Percentiles rank a stretch among this genome's conserved stretches.
Conservation (phyloP, 2,888 invertebrate species). For the Drosophila tanythrix region DNA sequence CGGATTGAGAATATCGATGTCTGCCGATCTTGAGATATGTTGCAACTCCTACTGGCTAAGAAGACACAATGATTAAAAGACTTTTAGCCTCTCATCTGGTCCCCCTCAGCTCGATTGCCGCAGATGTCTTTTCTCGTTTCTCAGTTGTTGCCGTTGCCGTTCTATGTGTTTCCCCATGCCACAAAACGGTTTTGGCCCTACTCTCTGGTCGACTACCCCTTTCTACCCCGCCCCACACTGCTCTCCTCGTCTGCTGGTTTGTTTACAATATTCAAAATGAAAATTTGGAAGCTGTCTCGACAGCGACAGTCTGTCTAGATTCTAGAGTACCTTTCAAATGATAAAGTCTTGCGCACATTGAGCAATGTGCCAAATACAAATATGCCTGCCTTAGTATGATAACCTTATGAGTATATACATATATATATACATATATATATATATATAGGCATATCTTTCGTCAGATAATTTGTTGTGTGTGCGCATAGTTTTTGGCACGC, state of each 20-base stretch:
- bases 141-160: background rate
- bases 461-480: constrained; percentile 17
- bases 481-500: constrained; percentile 24
- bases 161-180: background rate
- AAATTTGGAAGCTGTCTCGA: constrained; percentile 17
- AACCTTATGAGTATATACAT: background rate
- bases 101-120: background rate
- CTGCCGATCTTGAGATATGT: background rate
- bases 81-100: background rate
- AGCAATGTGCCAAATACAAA: constrained; percentile 31
- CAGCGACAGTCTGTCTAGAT: constrained; percentile 42
- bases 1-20: background rate
- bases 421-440: background rate
- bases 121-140: background rate
- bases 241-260: background rate
- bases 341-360: constrained; percentile 26
- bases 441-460: constrained; percentile 32
- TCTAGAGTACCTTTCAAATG: background rate
- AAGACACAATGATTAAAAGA: background rate
- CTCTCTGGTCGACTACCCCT: background rate
- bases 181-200: background rate
- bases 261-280: constrained; percentile 2
- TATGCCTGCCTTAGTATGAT: constrained; percentile 12
- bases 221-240: background rate
- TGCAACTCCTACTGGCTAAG: background rate